Percentiles rank a stretch among this genome's conserved stretches.
Evolutionary conservation across 2,113 vertebrate species (phyloP).

Genomic region (Lucifuga dentata): DNA sequence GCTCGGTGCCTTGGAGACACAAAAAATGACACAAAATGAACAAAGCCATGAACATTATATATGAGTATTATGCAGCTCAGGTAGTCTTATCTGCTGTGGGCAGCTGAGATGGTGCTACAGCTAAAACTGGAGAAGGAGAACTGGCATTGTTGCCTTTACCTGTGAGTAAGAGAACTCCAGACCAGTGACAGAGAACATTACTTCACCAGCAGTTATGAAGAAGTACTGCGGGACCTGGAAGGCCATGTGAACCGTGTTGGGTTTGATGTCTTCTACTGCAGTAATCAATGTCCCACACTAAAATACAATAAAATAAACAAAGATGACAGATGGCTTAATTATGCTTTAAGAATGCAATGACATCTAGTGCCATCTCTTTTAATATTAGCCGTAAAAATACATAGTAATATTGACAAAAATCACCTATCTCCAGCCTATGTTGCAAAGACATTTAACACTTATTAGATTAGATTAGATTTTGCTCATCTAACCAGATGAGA

Average conservation of each 20-base stretch:
- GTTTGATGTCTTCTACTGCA: conserved; percentile 82
- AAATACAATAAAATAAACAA: conserved; percentile 12
- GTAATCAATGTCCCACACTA: conserved; percentile 70
- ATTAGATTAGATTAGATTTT: neutral
- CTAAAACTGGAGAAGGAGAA: neutral
- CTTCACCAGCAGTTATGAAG: conserved; percentile 91
- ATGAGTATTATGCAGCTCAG: neutral
- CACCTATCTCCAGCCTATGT: no score
- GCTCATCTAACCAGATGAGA: neutral
- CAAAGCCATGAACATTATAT: neutral
- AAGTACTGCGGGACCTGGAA: conserved; percentile 98
- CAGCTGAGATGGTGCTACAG: neutral
- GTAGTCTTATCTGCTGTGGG: neutral
- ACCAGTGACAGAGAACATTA: conserved; percentile 96
- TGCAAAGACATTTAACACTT: no score
- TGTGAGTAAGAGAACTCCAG: conserved; percentile 96
- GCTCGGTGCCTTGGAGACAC: conserved; percentile 87
- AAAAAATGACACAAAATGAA: conserved; percentile 19
- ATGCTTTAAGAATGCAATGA: no score
- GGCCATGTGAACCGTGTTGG: conserved; percentile 90
- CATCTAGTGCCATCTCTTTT: no score
- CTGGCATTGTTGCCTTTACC: conserved; percentile 76
- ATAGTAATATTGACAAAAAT: no score
- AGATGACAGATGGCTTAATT: neutral
- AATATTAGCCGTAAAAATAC: no score